These are phyloP conservation scores for Pyrocephalus nanus DNA, from an alignment of 2,797 vertebrate species.

Conservation along the genomic window DNA sequence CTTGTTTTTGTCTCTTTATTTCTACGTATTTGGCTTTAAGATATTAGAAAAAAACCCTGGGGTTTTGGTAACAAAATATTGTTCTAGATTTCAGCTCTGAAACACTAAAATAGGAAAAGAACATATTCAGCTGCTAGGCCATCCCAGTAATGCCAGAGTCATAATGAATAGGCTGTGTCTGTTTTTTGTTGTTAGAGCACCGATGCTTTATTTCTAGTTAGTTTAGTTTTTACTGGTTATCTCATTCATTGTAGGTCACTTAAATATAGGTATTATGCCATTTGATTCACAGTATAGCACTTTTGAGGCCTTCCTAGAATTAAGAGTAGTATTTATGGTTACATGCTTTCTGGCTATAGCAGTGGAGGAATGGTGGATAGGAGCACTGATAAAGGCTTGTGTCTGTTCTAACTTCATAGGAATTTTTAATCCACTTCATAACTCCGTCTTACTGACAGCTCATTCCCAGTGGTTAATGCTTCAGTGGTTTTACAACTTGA, in stretches of 20 bases:
- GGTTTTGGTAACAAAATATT: neutral
- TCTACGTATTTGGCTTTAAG: neutral
- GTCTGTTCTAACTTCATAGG: neutral
- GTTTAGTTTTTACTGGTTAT: neutral
- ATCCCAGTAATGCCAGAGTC: neutral
- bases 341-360: neutral
- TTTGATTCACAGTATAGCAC: neutral
- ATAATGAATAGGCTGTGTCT: neutral
- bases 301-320: neutral
- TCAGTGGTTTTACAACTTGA: neutral
- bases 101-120: neutral
- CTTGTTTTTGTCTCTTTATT: neutral
- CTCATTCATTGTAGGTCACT: neutral
- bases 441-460: neutral
- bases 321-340: neutral
- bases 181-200: neutral
- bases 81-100: neutral
- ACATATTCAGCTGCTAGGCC: neutral
- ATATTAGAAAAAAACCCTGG: fast-evolving
- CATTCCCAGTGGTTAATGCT: neutral
- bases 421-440: conserved; percentile 7
- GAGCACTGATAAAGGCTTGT: neutral
- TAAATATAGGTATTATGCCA: neutral
- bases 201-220: neutral
- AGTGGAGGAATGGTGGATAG: neutral